Conservation (phyloP, 2,888 invertebrate genomes). For the Ectropis crepuscularia region DNA sequence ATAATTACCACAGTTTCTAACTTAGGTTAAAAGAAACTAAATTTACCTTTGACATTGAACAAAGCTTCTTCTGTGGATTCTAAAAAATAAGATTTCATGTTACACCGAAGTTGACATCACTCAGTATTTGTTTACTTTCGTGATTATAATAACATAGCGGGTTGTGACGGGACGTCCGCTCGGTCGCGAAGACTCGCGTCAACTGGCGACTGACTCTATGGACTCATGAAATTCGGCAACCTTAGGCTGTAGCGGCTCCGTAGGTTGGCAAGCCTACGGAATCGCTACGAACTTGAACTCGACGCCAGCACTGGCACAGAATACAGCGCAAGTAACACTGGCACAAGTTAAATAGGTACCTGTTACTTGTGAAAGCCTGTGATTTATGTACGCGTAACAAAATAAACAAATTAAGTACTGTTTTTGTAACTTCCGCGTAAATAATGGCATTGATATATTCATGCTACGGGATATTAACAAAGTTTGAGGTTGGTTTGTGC, state of each 20-base stretch:
- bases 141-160: slow-evolving; percentile 38
- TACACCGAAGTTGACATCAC: slow-evolving; percentile 54
- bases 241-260: slow-evolving; percentile 18
- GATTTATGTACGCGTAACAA: slow-evolving; percentile 23
- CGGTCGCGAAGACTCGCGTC: slow-evolving; percentile 48
- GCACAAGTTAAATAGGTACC: slow-evolving; percentile 18
- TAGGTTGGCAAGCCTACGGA: slow-evolving; percentile 21
- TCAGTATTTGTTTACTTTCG: slow-evolving; percentile 59
- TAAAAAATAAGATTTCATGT: slow-evolving; percentile 43
- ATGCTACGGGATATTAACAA: slow-evolving; percentile 1
- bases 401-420: slow-evolving; percentile 22
- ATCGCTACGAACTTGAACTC: slow-evolving; percentile 31
- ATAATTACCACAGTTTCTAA: neutral
- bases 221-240: slow-evolving; percentile 34
- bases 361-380: slow-evolving; percentile 30
- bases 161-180: slow-evolving; percentile 47
- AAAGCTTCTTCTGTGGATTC: slow-evolving; percentile 35
- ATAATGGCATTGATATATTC: slow-evolving; percentile 6
- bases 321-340: neutral
- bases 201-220: slow-evolving; percentile 48
- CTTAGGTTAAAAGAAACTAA: neutral
- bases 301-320: neutral
- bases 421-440: slow-evolving; percentile 9
- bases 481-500: neutral
- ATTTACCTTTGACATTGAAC: slow-evolving; percentile 41